Evolutionary conservation across 2,888 invertebrate genomes (phyloP).

Genomic region (Athetis lepigone): DNA sequence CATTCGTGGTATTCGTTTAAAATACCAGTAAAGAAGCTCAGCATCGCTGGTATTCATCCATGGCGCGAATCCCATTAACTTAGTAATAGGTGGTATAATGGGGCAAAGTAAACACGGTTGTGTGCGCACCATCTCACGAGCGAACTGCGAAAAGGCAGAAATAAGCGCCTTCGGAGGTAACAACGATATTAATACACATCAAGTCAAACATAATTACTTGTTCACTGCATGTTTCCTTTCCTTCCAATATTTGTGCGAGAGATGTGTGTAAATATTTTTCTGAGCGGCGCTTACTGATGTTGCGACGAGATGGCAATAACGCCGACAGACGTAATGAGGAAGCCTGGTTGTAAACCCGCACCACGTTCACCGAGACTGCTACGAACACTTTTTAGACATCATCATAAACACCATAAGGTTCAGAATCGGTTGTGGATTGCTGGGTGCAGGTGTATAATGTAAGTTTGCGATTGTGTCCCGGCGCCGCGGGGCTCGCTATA

Average conservation of each 20-base stretch:
- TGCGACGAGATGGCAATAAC: conserved; percentile 83
- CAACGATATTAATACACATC: conserved; percentile 71
- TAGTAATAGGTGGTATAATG: conserved; percentile 51
- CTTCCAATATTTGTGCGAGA: conserved; percentile 77
- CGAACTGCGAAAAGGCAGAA: conserved; percentile 56
- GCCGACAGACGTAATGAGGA: conserved; percentile 86
- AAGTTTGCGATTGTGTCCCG: conserved; percentile 73
- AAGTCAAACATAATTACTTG: conserved; percentile 70
- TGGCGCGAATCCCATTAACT: conserved; percentile 48
- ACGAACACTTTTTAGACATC: conserved; percentile 42
- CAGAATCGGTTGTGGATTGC: conserved; percentile 69
- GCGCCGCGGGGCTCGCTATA: conserved; percentile 84
- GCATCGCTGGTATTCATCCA: conserved; percentile 29
- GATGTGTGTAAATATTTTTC: conserved; percentile 86
- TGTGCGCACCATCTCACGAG: conserved; percentile 29
- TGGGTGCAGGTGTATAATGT: conserved; percentile 69
- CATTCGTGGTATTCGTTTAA: conserved; percentile 48
- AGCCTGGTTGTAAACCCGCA: conserved; percentile 76
- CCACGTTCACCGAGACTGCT: conserved; percentile 59
- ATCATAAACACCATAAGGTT: conserved; percentile 70
- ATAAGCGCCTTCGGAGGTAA: conserved; percentile 65
- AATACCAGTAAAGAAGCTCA: conserved; percentile 32
- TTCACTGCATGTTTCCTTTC: conserved; percentile 65
- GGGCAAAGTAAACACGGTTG: conserved; percentile 39
- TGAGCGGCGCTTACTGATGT: conserved; percentile 82